phyloP scores from a whole-genome alignment of 2,888 invertebrate genomes.

The Reticulitermes lucifugus region DNA sequence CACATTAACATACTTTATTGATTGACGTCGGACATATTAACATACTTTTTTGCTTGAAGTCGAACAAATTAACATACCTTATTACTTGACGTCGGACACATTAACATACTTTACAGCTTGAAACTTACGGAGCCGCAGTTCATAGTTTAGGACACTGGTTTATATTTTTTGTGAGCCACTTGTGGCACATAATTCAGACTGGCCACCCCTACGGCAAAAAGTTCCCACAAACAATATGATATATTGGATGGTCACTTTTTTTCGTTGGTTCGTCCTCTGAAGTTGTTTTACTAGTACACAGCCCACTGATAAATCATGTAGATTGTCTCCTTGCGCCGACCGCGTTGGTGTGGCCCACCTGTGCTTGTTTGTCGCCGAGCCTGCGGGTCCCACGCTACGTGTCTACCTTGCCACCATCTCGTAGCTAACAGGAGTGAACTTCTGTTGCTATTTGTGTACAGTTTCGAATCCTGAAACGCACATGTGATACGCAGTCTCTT shows the following conservation, averaged over 20 bases:
- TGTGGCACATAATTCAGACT: background rate
- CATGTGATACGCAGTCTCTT: background rate
- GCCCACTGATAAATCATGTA: constrained; percentile 23
- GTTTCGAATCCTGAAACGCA: background rate
- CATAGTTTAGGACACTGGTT: too few species aligned
- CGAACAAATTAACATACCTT: too few species aligned
- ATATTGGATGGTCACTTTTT: background rate
- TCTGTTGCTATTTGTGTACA: background rate
- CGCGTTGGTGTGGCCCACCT: background rate
- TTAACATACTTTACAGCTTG: too few species aligned
- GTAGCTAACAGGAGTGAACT: background rate
- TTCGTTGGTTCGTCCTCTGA: background rate
- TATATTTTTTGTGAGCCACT: too few species aligned
- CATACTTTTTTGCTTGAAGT: too few species aligned
- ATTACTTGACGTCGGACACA: too few species aligned
- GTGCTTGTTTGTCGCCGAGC: background rate
- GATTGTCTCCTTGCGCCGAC: background rate
- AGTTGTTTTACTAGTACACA: constrained; percentile 2
- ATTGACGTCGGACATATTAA: too few species aligned
- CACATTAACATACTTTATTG: too few species aligned
- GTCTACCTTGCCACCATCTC: background rate
- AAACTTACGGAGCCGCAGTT: too few species aligned
- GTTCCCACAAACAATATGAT: background rate
- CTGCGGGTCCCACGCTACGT: background rate
- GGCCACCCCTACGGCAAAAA: background rate